Evolutionary conservation across 2,888 invertebrate genomes (phyloP).

Genomic region (Orthonychiurus folsomi): DNA sequence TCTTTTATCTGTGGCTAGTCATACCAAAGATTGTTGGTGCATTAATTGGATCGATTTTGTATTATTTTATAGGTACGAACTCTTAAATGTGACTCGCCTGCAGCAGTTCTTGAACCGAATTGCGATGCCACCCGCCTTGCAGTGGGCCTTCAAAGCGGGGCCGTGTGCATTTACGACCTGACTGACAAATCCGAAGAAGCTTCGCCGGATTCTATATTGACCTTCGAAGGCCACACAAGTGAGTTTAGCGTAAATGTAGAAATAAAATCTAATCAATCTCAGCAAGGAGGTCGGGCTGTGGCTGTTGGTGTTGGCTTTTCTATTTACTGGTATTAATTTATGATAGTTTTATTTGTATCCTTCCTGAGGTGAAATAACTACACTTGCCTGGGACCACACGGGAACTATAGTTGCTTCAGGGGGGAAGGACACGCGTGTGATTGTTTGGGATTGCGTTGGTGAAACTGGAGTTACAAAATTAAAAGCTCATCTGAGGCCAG

Average conservation of each 20-base stretch:
- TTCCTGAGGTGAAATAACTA: conserved; percentile 27
- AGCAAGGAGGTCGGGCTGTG: neutral
- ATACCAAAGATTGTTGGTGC: neutral
- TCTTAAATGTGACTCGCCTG: conserved; percentile 68
- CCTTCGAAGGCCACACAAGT: conserved; percentile 67
- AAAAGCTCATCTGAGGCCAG: conserved; percentile 79
- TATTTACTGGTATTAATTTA: neutral
- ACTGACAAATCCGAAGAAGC: conserved; percentile 43
- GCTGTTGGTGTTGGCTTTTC: neutral
- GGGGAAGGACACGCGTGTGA: conserved; percentile 76
- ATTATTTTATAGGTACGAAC: conserved; percentile 58
- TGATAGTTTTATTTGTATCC: neutral
- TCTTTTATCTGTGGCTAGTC: neutral
- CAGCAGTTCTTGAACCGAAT: conserved; percentile 51
- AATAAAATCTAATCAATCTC: conserved; percentile 8
- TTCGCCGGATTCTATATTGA: conserved; percentile 58
- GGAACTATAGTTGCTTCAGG: conserved; percentile 32
- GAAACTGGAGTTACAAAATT: conserved; percentile 82
- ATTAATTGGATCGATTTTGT: neutral
- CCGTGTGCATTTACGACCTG: conserved; percentile 72
- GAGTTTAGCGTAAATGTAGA: too few species aligned
- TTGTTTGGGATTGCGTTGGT: conserved; percentile 88
- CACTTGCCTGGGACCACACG: conserved; percentile 29
- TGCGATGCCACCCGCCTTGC: conserved; percentile 61
- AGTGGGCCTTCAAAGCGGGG: conserved; percentile 85